Evolutionary conservation across 2,888 invertebrate genomes (phyloP).

Genomic region (Chaetogeoica ovagalla): DNA sequence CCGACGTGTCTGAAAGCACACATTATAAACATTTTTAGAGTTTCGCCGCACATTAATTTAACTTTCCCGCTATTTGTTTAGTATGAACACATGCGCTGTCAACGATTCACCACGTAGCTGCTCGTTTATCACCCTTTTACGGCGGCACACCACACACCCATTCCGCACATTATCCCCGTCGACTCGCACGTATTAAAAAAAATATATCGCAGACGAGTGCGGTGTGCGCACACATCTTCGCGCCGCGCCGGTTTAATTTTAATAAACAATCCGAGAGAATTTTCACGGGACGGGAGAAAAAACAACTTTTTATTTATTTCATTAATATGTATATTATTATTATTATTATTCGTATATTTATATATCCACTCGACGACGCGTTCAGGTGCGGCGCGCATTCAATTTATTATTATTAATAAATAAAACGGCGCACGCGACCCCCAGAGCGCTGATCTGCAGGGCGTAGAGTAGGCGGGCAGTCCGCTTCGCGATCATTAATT

Average conservation of each 20-base stretch:
- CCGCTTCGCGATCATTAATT: slow-evolving; percentile 8
- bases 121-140: slow-evolving; percentile 32
- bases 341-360: too few species aligned
- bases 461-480: too few species aligned
- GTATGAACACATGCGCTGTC: slow-evolving; percentile 22
- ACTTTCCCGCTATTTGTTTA: slow-evolving; percentile 31
- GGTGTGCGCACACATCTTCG: not conserved
- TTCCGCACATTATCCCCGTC: too few species aligned
- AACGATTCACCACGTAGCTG: slow-evolving; percentile 17
- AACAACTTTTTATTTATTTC: too few species aligned
- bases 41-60: slow-evolving; percentile 23
- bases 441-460: too few species aligned
- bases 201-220: not conserved
- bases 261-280: slow-evolving; percentile 12
- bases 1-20: slow-evolving; percentile 55
- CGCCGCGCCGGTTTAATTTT: not conserved
- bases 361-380: too few species aligned
- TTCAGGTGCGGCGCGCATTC: too few species aligned
- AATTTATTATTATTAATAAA: too few species aligned
- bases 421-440: too few species aligned
- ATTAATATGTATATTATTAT: too few species aligned
- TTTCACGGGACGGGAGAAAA: not conserved
- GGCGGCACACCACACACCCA: too few species aligned
- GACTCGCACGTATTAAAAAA: not conserved
- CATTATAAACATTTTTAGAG: slow-evolving; percentile 15